Evolutionary conservation across 2,888 invertebrate genomes (phyloP).

Genomic region (Hypena proboscidalis): DNA sequence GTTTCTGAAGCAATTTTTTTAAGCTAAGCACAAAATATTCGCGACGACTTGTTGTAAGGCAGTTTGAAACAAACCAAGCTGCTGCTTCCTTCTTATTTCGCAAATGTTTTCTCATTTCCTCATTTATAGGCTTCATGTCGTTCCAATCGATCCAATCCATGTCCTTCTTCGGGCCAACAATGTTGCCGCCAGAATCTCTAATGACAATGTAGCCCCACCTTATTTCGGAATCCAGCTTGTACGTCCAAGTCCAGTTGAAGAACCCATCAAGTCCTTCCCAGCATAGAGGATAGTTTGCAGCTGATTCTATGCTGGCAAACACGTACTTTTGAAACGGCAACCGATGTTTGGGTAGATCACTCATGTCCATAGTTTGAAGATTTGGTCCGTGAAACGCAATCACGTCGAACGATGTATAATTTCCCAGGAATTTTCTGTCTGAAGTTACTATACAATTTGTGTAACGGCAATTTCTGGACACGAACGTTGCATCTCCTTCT

Average conservation of each 20-base stretch:
- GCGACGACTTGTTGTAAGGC: slow-evolving; percentile 32
- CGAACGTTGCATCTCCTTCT: slow-evolving; percentile 54
- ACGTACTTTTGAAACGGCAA: slow-evolving; percentile 63
- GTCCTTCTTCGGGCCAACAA: slow-evolving; percentile 60
- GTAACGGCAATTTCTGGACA: slow-evolving; percentile 53
- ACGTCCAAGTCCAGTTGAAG: slow-evolving; percentile 78
- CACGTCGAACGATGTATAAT: slow-evolving; percentile 62
- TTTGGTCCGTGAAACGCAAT: slow-evolving; percentile 64
- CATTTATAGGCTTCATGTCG: slow-evolving; percentile 52
- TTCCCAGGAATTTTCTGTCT: slow-evolving; percentile 46
- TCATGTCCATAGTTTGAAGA: slow-evolving; percentile 28
- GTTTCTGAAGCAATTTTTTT: slow-evolving; percentile 25
- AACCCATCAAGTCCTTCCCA: slow-evolving; percentile 50
- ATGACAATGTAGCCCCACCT: slow-evolving; percentile 66
- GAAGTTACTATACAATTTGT: slow-evolving; percentile 64
- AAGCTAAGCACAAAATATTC: slow-evolving; percentile 26
- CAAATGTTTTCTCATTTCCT: slow-evolving; percentile 48
- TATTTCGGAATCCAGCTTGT: slow-evolving; percentile 62
- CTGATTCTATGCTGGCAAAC: slow-evolving; percentile 66
- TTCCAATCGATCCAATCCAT: slow-evolving; percentile 62
- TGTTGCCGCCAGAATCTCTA: slow-evolving; percentile 49
- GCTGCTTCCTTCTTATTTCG: slow-evolving; percentile 48
- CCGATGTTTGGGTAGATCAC: slow-evolving; percentile 48
- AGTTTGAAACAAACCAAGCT: slow-evolving; percentile 57
- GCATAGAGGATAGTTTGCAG: slow-evolving; percentile 62